A percentile compares a stretch with the other conserved stretches of the same genome.
Evolutionary conservation across 2,797 vertebrate species (phyloP).

Genomic region (Pithecia hirsuta): DNA sequence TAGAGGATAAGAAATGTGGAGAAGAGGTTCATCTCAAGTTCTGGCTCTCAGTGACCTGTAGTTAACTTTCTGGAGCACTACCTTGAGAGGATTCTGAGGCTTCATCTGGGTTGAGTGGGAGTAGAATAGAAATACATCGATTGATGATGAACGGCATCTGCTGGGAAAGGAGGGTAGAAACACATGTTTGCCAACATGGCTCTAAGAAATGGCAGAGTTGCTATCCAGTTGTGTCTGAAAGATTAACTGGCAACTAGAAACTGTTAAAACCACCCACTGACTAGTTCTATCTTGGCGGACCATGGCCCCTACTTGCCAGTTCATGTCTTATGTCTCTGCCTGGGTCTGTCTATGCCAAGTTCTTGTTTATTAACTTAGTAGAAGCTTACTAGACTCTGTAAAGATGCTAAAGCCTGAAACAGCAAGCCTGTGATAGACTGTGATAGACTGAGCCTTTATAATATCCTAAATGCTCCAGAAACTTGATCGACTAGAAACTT

Average conservation of each 20-base stretch:
- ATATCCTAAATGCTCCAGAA: background rate
- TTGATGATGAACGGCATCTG: background rate
- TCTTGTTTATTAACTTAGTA: constrained; percentile 10
- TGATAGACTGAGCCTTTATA: background rate
- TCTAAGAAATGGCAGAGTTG: background rate
- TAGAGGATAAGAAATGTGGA: background rate
- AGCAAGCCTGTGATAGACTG: background rate
- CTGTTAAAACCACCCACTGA: background rate
- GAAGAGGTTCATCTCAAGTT: background rate
- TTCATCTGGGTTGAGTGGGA: background rate
- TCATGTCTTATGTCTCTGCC: background rate
- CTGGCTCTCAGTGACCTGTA: background rate
- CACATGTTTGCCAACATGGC: background rate
- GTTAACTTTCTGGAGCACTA: background rate
- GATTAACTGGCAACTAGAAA: background rate
- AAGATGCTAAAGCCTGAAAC: background rate
- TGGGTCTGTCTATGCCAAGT: background rate
- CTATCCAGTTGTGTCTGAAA: background rate
- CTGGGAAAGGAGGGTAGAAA: background rate
- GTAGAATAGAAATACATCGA: background rate
- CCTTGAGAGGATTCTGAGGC: background rate
- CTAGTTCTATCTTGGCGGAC: background rate
- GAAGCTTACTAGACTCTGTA: background rate
- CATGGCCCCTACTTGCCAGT: background rate
- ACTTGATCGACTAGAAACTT: background rate